A percentile compares a stretch with the other conserved stretches of the same genome.
phyloP scores from a whole-genome alignment of 1,140 invertebrate species.

The Leptestheria dahalacensis region DNA sequence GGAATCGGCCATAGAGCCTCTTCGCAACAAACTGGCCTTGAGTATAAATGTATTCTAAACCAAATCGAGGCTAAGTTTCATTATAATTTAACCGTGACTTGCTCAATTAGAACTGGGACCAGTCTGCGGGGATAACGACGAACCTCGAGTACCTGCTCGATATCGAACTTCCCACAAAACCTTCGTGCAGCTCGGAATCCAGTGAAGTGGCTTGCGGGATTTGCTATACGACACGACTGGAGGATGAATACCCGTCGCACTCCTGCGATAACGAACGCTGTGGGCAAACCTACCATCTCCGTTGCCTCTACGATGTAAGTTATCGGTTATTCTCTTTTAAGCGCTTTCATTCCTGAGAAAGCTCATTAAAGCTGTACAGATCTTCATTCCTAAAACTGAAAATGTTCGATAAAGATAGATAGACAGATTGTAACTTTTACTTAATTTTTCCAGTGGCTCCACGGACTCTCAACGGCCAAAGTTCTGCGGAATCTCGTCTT shows the following conservation, averaged over 20 bases:
- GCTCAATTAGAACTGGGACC: not conserved
- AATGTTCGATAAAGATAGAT: too few species aligned
- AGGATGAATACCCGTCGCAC: constrained; percentile 3
- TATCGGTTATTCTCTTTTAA: too few species aligned
- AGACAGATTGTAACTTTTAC: too few species aligned
- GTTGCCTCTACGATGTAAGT: constrained; percentile 9
- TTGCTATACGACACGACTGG: not conserved
- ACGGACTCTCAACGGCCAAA: not conserved
- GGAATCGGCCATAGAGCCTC: not conserved
- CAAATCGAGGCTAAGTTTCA: not conserved
- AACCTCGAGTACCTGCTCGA: not conserved
- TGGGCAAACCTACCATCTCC: not conserved
- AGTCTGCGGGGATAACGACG: not conserved
- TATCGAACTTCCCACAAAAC: not conserved
- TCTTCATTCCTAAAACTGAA: too few species aligned
- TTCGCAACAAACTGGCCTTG: not conserved
- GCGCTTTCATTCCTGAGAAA: too few species aligned
- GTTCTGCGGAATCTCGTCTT: not conserved
- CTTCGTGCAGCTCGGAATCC: not conserved
- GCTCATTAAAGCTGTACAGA: too few species aligned
- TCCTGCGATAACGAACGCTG: constrained; percentile 3
- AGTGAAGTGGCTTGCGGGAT: not conserved
- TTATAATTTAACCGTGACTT: too few species aligned
- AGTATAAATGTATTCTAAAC: not conserved
- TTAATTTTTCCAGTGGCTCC: not conserved